Evolutionary conservation across 2,888 invertebrate species (phyloP).

Genomic region (Rambutsinella grinnellia): DNA sequence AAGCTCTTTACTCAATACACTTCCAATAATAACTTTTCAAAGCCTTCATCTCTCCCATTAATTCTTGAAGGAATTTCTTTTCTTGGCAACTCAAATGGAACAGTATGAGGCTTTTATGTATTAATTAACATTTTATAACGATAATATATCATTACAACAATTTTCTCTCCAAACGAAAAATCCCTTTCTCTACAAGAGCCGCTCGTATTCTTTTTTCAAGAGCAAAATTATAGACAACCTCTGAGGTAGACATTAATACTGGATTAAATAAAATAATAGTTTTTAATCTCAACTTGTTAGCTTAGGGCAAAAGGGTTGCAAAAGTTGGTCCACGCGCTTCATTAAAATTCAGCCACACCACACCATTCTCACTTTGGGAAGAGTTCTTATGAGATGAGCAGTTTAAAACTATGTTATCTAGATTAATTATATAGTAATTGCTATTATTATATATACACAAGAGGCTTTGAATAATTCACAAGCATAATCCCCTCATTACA

Average conservation of each 20-base stretch:
- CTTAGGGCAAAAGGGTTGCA: slow-evolving; percentile 13
- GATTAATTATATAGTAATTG: too few species aligned
- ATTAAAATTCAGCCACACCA: too few species aligned
- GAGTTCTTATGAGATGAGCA: too few species aligned
- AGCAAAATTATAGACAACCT: neutral
- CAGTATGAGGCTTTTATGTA: neutral
- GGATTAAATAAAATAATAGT: slow-evolving; percentile 19
- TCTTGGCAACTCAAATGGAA: neutral
- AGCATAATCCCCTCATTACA: too few species aligned
- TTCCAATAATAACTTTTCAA: neutral
- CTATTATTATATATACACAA: too few species aligned
- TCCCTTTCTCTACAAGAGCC: neutral
- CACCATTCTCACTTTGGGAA: too few species aligned
- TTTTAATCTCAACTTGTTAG: slow-evolving; percentile 8
- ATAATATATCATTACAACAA: slow-evolving; percentile 39
- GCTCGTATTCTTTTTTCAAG: too few species aligned
- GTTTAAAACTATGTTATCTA: too few species aligned
- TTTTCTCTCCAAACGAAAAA: neutral
- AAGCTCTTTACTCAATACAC: neutral
- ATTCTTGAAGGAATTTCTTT: neutral
- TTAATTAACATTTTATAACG: slow-evolving; percentile 30
- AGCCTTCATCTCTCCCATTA: neutral
- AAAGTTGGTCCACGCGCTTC: too few species aligned
- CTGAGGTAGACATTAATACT: slow-evolving; percentile 9
- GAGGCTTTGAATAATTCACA: too few species aligned